Base-by-base conservation (phyloP, 2,888 invertebrate genomes). In the Dolichomitus sp. region DNA sequence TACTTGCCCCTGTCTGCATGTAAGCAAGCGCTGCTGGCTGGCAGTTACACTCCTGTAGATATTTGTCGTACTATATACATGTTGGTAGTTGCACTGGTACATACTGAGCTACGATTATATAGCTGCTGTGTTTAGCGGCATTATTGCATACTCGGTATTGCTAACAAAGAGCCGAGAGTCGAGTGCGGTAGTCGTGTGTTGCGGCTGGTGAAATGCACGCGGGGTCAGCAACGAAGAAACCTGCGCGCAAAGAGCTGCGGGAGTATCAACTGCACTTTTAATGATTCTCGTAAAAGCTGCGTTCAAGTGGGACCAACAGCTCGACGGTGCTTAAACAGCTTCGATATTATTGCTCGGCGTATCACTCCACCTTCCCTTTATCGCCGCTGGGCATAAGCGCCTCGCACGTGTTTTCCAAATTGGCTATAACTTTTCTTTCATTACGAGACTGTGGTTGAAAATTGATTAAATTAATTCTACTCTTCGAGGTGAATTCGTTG, bases 261-360 rank as follows among this genome's bases (percentile, higher is more conserved):
- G 83, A 83, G 81, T 91, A 90, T 90, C 90, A 87, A 87, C 82
- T 68, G 75, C 85, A 86, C 84, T 84, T 86, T 90, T 91, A 89
- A 91, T 86, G 87, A 84, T 89, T 70, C 84, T 90, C 89, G 80
- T 91, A 91, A 91, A 91, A 84, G 61, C 68, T 81, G 75, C 80
- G 86, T 80, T 86, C 33, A 45, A 68, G 40, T 37, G 45, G 42
- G 42, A 40, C 40, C 42, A 63, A 48, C 63, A 42, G 61, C 17
- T 66, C 27, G 52, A 23, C 61, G 86, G 88, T 86, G 81, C 85
- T 84, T 85, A 86, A 88, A 88, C 86, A 75, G 80, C 80, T 80
- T 87, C 87, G 84, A 89, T 86, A 87, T 87, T 87, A 85, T 85
- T 87, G 86, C 86, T 78, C 75, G 7, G 61, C 81, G 84, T 88